Evolutionary conservation across 2,113 vertebrate species (phyloP).

Genomic region (Dicerorhinus sumatrensis): DNA sequence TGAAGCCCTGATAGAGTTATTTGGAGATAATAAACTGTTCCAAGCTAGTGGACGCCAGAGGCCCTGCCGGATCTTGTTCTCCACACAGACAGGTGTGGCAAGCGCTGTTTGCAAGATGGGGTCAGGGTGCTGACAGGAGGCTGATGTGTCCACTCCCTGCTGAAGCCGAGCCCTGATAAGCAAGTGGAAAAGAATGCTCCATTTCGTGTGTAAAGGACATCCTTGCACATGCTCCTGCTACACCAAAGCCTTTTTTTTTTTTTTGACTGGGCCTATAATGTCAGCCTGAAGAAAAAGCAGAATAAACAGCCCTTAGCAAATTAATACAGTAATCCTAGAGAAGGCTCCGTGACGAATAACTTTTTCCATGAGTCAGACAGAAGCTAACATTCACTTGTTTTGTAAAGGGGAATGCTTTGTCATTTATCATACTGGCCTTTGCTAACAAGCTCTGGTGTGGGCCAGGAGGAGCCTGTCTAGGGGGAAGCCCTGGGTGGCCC

Average conservation of each 20-base stretch:
- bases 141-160: neutral
- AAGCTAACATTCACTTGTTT: constrained; percentile 61
- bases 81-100: neutral
- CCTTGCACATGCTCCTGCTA: neutral
- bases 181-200: neutral
- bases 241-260: neutral
- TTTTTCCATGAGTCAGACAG: constrained; percentile 82
- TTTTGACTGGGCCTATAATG: neutral
- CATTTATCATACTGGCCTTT: neutral
- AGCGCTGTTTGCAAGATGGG: neutral
- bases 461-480: neutral
- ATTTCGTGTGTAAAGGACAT: neutral
- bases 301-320: constrained; percentile 67
- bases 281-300: constrained; percentile 7
- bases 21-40: neutral
- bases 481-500: neutral
- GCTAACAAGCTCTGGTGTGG: neutral
- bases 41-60: neutral
- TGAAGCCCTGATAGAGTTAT: neutral
- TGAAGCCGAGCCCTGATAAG: neutral
- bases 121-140: neutral
- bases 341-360: constrained; percentile 34
- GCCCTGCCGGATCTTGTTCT: neutral
- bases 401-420: constrained; percentile 45
- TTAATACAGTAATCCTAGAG: constrained; percentile 39